Base-by-base conservation (phyloP, 2,888 invertebrate genomes). In the Gymnoscelis rufifasciata region DNA sequence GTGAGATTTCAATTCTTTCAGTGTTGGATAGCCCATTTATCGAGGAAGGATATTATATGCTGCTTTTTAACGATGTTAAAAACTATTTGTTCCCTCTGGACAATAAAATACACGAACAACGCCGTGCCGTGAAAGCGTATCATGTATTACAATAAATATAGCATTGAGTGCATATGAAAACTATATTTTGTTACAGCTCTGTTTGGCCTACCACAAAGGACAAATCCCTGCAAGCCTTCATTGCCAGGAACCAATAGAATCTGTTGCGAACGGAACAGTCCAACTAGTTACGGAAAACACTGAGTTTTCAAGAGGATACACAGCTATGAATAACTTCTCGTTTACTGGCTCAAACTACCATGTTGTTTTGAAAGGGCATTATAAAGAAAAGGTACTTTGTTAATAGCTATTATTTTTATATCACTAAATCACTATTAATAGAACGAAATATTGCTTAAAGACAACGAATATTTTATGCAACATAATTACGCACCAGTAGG, bases 321-420 rank as follows among this genome's bases (percentile, higher is more conserved):
- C 64, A 6, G 77, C 75, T 1, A 0, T 78, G 1, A 80, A 78
- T 41, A 67, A 62, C 40, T 77, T 78, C 14, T 77, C 77, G 0
- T 66, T 47, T 7, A 62, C 65, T 30, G 80, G 80, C 0, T 66
- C 60, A 1, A 75, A 72, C 52, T 66, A 60, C 10, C 78, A 81
- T 52, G 60, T 69, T 0, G 54, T 79, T 1, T 52, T 79, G 14
- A 77, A 77, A 31, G 78, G 77, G 2, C 71, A 66, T 59, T 71
- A 64, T 38, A 79, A 76, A 36, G 38, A 59, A 38, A 79, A 77
- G 69, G 79, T 78, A 59, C n/a, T n/a, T n/a, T n/a, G n/a, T n/a
- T n/a, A 19, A 14, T 13, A 14, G 2, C 28, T 1, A 7, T 29
- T 8, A 8, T 8, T 30, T 13, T 11, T n/a, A 27, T 27, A 12